A percentile compares a stretch with the other conserved stretches of the same genome.
Conservation (phyloP, 2,113 vertebrate genomes). For the Mastomys coucha region DNA sequence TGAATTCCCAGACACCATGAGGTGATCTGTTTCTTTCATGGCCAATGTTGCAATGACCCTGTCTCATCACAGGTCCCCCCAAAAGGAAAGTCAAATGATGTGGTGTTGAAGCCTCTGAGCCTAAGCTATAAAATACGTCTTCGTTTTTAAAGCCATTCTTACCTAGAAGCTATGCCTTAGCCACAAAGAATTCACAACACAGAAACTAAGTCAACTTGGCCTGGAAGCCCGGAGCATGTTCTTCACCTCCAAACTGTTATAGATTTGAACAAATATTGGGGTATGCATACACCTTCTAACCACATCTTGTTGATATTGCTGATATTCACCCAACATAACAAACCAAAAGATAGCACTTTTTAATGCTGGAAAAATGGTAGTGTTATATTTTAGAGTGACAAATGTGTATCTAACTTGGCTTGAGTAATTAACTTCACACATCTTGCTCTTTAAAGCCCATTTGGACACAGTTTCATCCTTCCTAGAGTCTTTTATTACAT, state of each 20-base stretch:
- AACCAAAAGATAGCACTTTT: not conserved
- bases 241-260: not conserved
- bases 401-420: not conserved
- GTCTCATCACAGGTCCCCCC: too few species aligned
- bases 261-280: fast-evolving
- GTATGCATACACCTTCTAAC: not conserved
- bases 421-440: not conserved
- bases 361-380: not conserved
- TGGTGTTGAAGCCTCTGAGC: not conserved
- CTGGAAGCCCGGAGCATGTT: fast-evolving
- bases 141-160: not conserved
- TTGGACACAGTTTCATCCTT: not conserved
- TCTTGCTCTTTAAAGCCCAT: not conserved
- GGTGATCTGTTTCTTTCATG: not conserved
- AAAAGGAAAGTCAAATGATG: not conserved
- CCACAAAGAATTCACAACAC: not conserved
- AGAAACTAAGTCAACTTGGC: not conserved
- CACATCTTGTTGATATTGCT: too few species aligned
- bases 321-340: too few species aligned
- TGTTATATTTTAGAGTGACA: not conserved
- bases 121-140: not conserved
- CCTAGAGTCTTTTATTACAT: not conserved
- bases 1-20: not conserved
- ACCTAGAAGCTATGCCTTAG: too few species aligned
- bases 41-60: not conserved